phyloP scores from a whole-genome alignment of 2,113 vertebrate genomes.

The Vulpes lagopus region DNA sequence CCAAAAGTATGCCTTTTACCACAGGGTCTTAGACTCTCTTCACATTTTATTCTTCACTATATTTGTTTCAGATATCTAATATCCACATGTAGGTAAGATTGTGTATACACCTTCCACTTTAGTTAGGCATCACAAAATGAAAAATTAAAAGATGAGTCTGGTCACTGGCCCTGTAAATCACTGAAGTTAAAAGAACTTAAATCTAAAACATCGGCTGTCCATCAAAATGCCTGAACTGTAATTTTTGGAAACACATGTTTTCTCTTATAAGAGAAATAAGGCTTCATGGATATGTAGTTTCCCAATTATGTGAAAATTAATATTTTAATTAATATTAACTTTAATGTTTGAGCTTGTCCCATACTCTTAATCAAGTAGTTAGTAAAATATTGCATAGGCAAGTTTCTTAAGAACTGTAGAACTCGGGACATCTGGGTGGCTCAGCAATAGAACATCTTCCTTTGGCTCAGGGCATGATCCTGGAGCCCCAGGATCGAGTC shows the following conservation, averaged over 20 bases:
- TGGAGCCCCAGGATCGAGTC: too few species aligned
- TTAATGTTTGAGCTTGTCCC: not conserved
- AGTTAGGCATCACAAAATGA: not conserved
- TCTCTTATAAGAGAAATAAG: conserved; percentile 40
- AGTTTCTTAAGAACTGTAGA: not conserved
- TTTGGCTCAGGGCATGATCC: too few species aligned
- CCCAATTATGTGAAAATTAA: not conserved
- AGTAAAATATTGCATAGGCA: not conserved
- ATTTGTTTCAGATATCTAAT: conserved; percentile 54
- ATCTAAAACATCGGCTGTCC: not conserved
- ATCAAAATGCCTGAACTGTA: not conserved
- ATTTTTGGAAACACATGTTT: conserved; percentile 13
- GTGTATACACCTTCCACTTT: not conserved
- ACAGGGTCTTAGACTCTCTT: not conserved
- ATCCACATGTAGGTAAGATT: not conserved
- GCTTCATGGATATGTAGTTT: not conserved
- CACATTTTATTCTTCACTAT: conserved; percentile 5
- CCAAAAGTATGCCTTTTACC: conserved; percentile 1
- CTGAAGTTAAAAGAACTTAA: conserved; percentile 33
- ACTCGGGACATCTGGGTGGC: not conserved
- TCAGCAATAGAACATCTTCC: too few species aligned
- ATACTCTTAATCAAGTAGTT: not conserved
- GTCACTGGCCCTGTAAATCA: conserved; percentile 25
- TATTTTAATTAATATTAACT: not conserved
- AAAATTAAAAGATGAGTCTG: not conserved